Evolutionary conservation across 1,140 invertebrate species (phyloP), one percentile per base, ranked within the genome.

Genomic region (Panulirus ornatus): DNA sequence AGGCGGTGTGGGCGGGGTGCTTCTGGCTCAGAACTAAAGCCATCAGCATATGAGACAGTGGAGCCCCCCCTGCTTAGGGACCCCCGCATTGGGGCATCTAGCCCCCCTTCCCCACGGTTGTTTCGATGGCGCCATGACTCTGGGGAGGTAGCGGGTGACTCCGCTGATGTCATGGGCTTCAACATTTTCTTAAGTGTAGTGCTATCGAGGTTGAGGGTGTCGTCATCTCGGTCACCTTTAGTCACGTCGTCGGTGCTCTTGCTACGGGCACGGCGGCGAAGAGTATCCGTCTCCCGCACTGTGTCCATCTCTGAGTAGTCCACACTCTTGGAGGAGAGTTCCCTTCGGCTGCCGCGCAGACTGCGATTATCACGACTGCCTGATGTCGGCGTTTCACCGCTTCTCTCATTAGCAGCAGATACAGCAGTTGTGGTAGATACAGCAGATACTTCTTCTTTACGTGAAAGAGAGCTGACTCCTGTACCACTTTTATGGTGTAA

Each of bases 141-240:
- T 92, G 6, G 91, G 58, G 91, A 91, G 40, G 91, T 79, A 27
- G 83, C 42, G 36, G 88, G 88, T 42, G 88, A 90, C 82, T 90
- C 88, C 38, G 36, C 63, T 34, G 82, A 76, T 34, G 97, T 96
- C 95, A 99, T 97, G 36, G 98, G 98, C 93, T 98, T 98, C 91
- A 99, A 94, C 97, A 99, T 98, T 71, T 97, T 95, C 93, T 99
- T 98, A 91, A 99, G 94, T 0, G 97, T 98, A 93, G 97, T 97
- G 91, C 97, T 97, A 94, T 97, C 97, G 84, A 91, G 86, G 91
- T 71, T 79, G 79, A 90, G 88, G 63, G 36, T 71, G 76, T 73
- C 88, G 58, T 86, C 83, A 58, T 87, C 91, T 58, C 88, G 79
- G 88, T 87, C 91, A 88, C 91, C 88, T 91, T 93, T 92, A 27